phyloP scores from a whole-genome alignment of 2,113 vertebrate species.

The Nesogale talazaci region DNA sequence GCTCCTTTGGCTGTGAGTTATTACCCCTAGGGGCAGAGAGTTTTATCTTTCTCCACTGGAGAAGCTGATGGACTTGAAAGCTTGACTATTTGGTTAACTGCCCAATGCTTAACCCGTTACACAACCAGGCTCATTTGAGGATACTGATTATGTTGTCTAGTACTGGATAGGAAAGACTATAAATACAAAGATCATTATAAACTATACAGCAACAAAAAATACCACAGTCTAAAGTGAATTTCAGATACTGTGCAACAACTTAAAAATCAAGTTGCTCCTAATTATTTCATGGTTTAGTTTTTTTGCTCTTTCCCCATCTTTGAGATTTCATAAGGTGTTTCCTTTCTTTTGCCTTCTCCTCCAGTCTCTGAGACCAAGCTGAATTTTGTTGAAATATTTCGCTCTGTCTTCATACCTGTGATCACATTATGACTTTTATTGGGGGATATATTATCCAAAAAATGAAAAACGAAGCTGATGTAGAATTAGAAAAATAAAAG shows the following conservation, averaged over 20 bases:
- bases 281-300: slow-evolving; percentile 29
- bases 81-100: no score
- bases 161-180: not conserved
- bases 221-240: slow-evolving; percentile 42
- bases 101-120: no score
- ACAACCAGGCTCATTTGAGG: no score
- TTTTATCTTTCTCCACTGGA: no score
- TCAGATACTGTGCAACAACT: slow-evolving; percentile 32
- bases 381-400: slow-evolving; percentile 42
- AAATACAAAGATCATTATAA: slow-evolving; percentile 16
- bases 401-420: slow-evolving; percentile 20
- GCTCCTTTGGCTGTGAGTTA: no score
- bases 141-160: no score
- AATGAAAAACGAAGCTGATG: slow-evolving; percentile 17
- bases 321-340: slow-evolving; percentile 29
- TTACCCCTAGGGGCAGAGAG: no score
- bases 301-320: not conserved
- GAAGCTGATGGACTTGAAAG: no score
- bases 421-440: slow-evolving; percentile 31
- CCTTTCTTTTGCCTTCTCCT: slow-evolving; percentile 49
- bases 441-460: slow-evolving; percentile 41
- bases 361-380: not conserved
- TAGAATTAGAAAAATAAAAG: slow-evolving; percentile 50
- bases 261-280: slow-evolving; percentile 44
- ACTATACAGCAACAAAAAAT: not conserved